Conservation (phyloP, 2,797 vertebrate species). For the Fringilla coelebs region DNA sequence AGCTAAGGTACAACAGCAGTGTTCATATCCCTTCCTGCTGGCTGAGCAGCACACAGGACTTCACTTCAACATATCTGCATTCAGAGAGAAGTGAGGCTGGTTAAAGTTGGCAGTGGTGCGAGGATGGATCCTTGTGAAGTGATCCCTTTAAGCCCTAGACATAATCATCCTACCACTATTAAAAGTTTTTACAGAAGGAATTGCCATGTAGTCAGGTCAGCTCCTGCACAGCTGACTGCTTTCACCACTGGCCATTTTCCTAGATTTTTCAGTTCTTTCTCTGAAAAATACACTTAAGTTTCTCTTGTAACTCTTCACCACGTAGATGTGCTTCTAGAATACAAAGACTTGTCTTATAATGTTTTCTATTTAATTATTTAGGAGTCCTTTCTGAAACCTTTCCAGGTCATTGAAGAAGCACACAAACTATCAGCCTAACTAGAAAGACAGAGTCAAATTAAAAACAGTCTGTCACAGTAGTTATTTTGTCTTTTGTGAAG, state of each 20-base stretch:
- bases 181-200: neutral
- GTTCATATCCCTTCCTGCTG: neutral
- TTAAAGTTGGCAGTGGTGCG: neutral
- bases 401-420: neutral
- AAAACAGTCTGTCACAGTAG: neutral
- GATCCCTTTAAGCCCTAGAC: neutral
- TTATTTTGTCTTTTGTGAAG: neutral
- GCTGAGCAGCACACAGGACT: neutral
- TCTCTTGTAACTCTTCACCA: neutral
- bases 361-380: constrained; percentile 11
- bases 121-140: neutral
- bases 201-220: neutral
- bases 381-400: neutral
- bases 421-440: neutral
- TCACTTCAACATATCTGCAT: neutral
- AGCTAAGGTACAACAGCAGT: neutral
- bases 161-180: neutral
- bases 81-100: neutral
- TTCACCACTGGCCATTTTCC: neutral
- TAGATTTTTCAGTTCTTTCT: neutral
- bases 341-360: neutral
- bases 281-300: neutral
- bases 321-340: neutral
- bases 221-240: neutral
- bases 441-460: neutral